A percentile compares a stretch with the other conserved stretches of the same genome.
These are phyloP conservation scores for Patella caerulea DNA, from an alignment of 2,888 invertebrate genomes.

Conservation along the genomic window DNA sequence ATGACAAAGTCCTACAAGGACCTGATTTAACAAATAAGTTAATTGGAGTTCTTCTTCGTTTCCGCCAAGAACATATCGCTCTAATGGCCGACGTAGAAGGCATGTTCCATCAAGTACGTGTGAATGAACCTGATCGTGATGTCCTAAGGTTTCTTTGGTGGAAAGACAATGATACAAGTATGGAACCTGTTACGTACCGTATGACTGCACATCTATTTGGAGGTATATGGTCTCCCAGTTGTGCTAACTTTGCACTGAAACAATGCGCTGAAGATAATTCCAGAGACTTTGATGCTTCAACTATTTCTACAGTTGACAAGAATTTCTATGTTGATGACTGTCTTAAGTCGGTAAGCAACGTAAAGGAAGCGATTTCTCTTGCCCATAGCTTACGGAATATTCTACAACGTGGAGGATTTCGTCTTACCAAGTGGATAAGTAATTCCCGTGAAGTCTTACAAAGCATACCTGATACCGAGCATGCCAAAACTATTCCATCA, in stretches of 20 bases:
- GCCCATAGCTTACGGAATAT: background rate
- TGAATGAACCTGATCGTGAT: constrained; percentile 24
- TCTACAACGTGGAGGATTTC: constrained; percentile 26
- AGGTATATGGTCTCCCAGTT: constrained; percentile 18
- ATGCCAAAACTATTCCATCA: constrained; percentile 20
- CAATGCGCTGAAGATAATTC: background rate
- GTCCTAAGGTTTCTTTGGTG: constrained; percentile 26
- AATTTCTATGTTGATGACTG: constrained; percentile 33
- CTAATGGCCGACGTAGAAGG: constrained; percentile 32
- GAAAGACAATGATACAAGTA: background rate
- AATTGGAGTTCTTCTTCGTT: constrained; percentile 33
- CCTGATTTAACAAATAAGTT: too few species aligned
- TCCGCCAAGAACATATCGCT: constrained; percentile 31
- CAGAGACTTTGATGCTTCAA: background rate
- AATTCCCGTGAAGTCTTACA: constrained; percentile 33
- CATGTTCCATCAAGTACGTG: constrained; percentile 35
- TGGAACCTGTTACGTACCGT: constrained; percentile 14
- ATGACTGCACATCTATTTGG: constrained; percentile 24
- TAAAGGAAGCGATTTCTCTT: constrained; percentile 3
- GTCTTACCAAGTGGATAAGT: constrained; percentile 38
- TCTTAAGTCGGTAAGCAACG: constrained; percentile 14
- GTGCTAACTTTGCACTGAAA: constrained; percentile 18
- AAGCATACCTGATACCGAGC: constrained; percentile 29
- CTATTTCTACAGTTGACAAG: constrained; percentile 12
- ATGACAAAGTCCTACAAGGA: too few species aligned